Percentiles rank a stretch among this genome's conserved stretches.
Conservation (phyloP, 2,888 invertebrate genomes). For the Listrodromus nycthemerus region DNA sequence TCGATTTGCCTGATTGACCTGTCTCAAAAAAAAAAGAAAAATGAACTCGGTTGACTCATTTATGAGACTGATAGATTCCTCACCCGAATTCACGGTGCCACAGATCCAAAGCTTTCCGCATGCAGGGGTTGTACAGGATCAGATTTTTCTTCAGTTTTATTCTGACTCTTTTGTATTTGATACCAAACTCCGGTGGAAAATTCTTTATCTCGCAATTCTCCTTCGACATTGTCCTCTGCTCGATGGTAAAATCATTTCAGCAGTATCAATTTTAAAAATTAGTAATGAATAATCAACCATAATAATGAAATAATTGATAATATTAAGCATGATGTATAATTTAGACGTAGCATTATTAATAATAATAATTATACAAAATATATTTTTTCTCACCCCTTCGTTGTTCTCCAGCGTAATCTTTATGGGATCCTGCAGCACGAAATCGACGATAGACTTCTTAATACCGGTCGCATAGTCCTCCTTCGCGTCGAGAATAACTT, state of each 20-base stretch:
- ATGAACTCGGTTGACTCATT: not conserved
- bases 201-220: slow-evolving; percentile 69
- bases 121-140: slow-evolving; percentile 92
- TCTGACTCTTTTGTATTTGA: slow-evolving; percentile 80
- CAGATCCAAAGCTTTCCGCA: slow-evolving; percentile 91
- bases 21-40: slow-evolving; percentile 38
- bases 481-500: slow-evolving; percentile 91
- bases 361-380: too few relatives aligned
- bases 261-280: not conserved
- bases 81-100: slow-evolving; percentile 93
- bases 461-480: slow-evolving; percentile 95
- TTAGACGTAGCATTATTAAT: too few relatives aligned
- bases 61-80: slow-evolving; percentile 63
- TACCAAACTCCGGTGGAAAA: slow-evolving; percentile 69
- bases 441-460: slow-evolving; percentile 96
- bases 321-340: too few relatives aligned
- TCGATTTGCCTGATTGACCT: slow-evolving; percentile 88
- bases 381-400: slow-evolving; percentile 58
- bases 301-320: not conserved
- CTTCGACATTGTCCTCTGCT: slow-evolving; percentile 65
- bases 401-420: slow-evolving; percentile 51
- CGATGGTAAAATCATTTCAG: slow-evolving; percentile 3
- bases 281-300: not conserved
- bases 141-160: slow-evolving; percentile 87
- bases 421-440: slow-evolving; percentile 92